phyloP scores from a whole-genome alignment of 2,888 invertebrate species.

The Hypsopygia costalis region DNA sequence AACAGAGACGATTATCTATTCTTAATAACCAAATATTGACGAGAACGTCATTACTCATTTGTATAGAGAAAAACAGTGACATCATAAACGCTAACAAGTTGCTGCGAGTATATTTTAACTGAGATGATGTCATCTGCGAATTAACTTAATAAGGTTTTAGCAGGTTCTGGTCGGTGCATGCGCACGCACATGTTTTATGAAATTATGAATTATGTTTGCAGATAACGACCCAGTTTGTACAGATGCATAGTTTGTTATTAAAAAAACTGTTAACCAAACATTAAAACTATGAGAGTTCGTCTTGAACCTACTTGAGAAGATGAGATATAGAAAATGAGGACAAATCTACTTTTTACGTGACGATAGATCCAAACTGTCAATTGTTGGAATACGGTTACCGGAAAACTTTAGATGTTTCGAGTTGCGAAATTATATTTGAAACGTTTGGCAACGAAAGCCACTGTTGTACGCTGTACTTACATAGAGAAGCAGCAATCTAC shows the following conservation, averaged over 20 bases:
- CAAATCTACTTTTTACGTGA: conserved; percentile 2
- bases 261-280: conserved; percentile 5
- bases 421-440: background rate
- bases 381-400: conserved; percentile 1
- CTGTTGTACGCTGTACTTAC: conserved; percentile 30
- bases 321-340: background rate
- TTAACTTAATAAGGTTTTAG: conserved; percentile 1
- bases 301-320: background rate
- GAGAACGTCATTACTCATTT: background rate
- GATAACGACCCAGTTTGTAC: background rate
- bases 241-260: conserved; percentile 3
- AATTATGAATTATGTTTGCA: background rate
- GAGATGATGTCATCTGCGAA: conserved; percentile 1
- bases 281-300: conserved; percentile 5
- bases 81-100: conserved; percentile 4
- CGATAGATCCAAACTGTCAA: conserved; percentile 1
- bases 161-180: background rate
- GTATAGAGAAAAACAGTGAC: background rate
- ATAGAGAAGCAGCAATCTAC: conserved; percentile 36
- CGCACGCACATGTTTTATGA: conserved; percentile 1
- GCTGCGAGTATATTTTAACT: background rate
- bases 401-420: background rate
- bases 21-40: too few species aligned
- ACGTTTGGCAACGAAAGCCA: background rate
- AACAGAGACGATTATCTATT: too few species aligned